Base-by-base conservation (phyloP, 64 coral and sea anemone genomes). In the Pocillopora verrucosa region DNA sequence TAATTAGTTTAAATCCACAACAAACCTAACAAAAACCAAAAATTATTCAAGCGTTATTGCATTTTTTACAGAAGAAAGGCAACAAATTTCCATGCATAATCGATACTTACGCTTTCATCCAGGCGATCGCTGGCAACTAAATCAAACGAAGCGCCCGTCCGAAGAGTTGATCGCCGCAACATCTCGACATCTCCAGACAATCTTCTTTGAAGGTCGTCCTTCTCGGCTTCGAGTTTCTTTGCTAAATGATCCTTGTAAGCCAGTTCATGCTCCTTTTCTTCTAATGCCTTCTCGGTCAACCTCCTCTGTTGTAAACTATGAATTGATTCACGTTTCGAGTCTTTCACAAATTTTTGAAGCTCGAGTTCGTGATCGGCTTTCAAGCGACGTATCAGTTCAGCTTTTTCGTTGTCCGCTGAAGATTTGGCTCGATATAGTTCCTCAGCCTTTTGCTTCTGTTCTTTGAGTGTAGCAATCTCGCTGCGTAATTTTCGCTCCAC, bases 391-490 rank as follows among this genome's bases (percentile, higher is more conserved):
- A 99, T 99, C 17, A 93, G 80, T 76, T 99, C 97, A 36, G 94
- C 97, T 80, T 99, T 99, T 61, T 99, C 97, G 60, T 83, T 95
- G 86, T 99, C 97, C 22, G 91, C 91, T n/a, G 85, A 87, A 78
- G 65, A 68, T 93, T 99, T 99, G 58, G 91, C 69, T 83, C 89
- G 89, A 59, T 86, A 91, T 73, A 89, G 78, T 87, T 99, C 97
- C 36, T 99, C 97, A 35, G 84, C 41, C 56, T 90, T 95, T 17
- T 87, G 82, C 84, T 99, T 99, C 79, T 99, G 92, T 59, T 95
- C 91, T 85, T 90, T 95, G 4, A 95, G 74, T 16, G 73, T 36
- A 45, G 75, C 70, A 16, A 99, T 74, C 60, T 99, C 97, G 86
- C 76, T 90, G 16, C 94, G 89, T 38, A 95, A 70, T 30, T 90